These are phyloP conservation scores for Podarcis raffonei DNA, from an alignment of 2,113 vertebrate species.

Conservation along the genomic window DNA sequence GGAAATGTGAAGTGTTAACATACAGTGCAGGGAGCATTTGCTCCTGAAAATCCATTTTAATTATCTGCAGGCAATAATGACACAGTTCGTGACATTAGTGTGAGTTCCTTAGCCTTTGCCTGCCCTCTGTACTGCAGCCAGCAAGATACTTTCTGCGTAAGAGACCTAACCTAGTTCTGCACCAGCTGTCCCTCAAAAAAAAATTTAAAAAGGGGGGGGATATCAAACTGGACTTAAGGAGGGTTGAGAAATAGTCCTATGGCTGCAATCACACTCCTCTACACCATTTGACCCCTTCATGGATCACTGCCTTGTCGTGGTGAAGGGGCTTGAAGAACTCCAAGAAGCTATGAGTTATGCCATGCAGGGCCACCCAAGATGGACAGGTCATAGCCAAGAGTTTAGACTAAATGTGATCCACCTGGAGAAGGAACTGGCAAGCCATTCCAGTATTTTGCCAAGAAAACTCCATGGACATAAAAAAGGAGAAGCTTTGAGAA, in stretches of 20 bases:
- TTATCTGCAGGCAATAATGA: neutral
- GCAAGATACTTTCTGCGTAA: neutral
- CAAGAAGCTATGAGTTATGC: too few relatives aligned
- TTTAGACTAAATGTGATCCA: too few relatives aligned
- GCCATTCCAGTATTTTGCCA: too few relatives aligned
- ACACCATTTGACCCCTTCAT: neutral
- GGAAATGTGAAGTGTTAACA: constrained; percentile 33
- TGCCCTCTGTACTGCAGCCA: neutral
- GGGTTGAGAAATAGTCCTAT: neutral
- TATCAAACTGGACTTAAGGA: neutral
- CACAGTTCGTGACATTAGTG: neutral
- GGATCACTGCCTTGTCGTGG: too few relatives aligned
- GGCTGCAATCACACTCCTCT: neutral
- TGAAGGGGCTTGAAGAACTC: too few relatives aligned
- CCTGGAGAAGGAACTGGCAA: too few relatives aligned
- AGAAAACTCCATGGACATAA: too few relatives aligned
- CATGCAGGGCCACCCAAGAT: too few relatives aligned
- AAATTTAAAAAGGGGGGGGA: neutral
- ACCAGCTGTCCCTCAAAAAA: neutral
- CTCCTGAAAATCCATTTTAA: constrained; percentile 1
- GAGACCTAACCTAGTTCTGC: neutral
- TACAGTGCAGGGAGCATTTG: fast-evolving
- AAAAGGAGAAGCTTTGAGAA: too few relatives aligned
- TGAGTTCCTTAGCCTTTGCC: fast-evolving
- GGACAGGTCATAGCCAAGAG: too few relatives aligned